Conservation (phyloP, 2,113 vertebrate species). For the Plectropomus leopardus region DNA sequence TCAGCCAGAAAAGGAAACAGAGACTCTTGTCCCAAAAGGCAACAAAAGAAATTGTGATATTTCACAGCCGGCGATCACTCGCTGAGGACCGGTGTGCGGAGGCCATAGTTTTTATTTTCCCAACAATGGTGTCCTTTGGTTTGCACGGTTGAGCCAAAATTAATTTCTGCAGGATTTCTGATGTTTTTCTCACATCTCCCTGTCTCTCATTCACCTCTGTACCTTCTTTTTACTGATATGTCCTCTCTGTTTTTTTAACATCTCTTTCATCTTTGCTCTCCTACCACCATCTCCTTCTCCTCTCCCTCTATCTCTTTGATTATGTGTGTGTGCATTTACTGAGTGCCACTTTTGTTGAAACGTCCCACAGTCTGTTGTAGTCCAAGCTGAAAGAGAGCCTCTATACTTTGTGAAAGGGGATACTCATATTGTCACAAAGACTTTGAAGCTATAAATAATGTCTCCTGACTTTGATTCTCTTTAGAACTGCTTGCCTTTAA, state of each 20-base stretch:
- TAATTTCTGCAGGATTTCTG: conserved; percentile 30
- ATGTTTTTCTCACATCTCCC: conserved; percentile 18
- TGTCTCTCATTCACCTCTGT: not conserved
- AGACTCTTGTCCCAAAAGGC: conserved; percentile 7
- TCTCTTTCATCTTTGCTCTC: conserved; percentile 53
- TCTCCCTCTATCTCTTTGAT: conserved; percentile 31
- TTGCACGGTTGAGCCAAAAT: conserved; percentile 15
- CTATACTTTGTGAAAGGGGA: conserved; percentile 34
- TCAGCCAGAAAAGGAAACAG: conserved; percentile 49
- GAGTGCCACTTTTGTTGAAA: conserved; percentile 29
- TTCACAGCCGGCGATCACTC: conserved; percentile 18
- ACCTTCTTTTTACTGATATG: conserved; percentile 15
- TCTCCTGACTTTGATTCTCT: conserved; percentile 29
- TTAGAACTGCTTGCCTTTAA: conserved; percentile 50
- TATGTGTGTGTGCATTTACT: not conserved
- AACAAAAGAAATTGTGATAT: conserved; percentile 36
- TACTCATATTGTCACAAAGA: conserved; percentile 34
- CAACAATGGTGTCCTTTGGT: conserved; percentile 16
- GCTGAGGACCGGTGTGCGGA: not conserved
- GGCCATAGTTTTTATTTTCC: conserved; percentile 12
- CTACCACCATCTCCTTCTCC: not conserved
- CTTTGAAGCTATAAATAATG: conserved; percentile 71
- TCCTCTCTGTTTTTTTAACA: conserved; percentile 33
- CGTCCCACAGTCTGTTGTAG: conserved; percentile 26
- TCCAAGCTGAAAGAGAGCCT: conserved; percentile 31